Percentiles rank a stretch among this genome's conserved stretches.
Conservation (phyloP, 2,888 invertebrate genomes). For the Anodontia alba region DNA sequence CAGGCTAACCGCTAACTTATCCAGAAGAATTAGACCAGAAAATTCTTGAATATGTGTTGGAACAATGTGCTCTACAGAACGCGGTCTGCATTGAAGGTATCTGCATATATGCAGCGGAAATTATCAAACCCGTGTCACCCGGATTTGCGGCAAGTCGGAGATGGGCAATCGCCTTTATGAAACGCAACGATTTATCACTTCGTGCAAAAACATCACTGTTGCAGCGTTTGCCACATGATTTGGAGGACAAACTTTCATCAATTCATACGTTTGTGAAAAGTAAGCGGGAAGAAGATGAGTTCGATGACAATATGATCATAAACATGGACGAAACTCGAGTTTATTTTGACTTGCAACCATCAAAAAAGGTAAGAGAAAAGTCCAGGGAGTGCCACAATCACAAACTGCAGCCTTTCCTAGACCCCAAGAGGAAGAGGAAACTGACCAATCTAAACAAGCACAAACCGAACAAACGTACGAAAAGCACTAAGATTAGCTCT, state of each 20-base stretch:
- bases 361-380: too few species aligned
- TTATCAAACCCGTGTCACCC: slow-evolving; percentile 2
- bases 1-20: too few species aligned
- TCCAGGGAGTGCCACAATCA: too few species aligned
- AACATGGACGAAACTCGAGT: slow-evolving; percentile 49
- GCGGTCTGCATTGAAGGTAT: slow-evolving; percentile 8
- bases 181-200: too few species aligned
- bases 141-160: slow-evolving; percentile 28
- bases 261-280: too few species aligned
- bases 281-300: slow-evolving; percentile 28
- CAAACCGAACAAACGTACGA: too few species aligned
- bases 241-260: too few species aligned
- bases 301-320: slow-evolving; percentile 39
- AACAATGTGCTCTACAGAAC: slow-evolving; percentile 17
- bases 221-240: not conserved
- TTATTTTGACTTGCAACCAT: slow-evolving; percentile 36
- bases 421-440: too few species aligned
- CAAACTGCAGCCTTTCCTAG: too few species aligned
- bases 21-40: not conserved
- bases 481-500: too few species aligned
- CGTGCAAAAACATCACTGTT: slow-evolving; percentile 3
- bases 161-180: too few species aligned
- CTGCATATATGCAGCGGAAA: not conserved
- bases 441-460: too few species aligned
- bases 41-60: slow-evolving; percentile 14